Base-by-base conservation (phyloP, 1,140 invertebrate genomes). In the Harpegnathos saltator region DNA sequence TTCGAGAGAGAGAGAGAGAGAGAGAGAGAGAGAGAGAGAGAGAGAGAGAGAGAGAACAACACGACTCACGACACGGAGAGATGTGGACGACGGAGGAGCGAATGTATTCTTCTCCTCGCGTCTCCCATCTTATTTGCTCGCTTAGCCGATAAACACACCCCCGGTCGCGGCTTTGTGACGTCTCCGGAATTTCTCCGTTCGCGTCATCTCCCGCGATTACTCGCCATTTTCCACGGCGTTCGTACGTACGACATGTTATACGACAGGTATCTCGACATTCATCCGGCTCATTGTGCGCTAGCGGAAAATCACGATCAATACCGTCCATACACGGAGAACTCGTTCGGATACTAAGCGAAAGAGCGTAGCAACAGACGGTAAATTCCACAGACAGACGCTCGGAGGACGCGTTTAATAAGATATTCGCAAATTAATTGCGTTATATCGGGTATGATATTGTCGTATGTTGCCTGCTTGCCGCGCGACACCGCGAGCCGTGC, bases 21-120 rank as follows among this genome's bases (percentile, higher is more conserved):
- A n/a, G n/a, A n/a, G n/a, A n/a, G n/a, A n/a, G n/a, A n/a, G n/a
- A n/a, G n/a, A n/a, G 61, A 71, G 74, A 33, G 33, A 33, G 33
- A 33, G 33, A 33, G 33, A 33, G 33, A 33, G 33, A 33, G 33
- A 58, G n/a, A 24, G 56, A 59, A n/a, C 5, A 59, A 59, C 56
- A 15, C 56, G 56, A 59, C 56, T 44, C 38, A 44, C 38, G 4
- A 44, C n/a, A n/a, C 38, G 11, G 38, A 44, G 38, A 3, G 38
- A 33, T 66, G 68, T 50, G 38, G 24, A n/a, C 52, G 29, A 29
- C 24, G 75, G n/a, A n/a, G n/a, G n/a, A n/a, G 19, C 75, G 65
- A 78, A 78, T 58, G 52, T 80, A 80, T 80, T 80, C 71, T 80
- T 80, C 65, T 80, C 17, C 72, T 14, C 38, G 52, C 14, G 52